A percentile compares a stretch with the other conserved stretches of the same genome.
phyloP scores from a whole-genome alignment of 2,797 vertebrate species.

The Lepus oiostolus region DNA sequence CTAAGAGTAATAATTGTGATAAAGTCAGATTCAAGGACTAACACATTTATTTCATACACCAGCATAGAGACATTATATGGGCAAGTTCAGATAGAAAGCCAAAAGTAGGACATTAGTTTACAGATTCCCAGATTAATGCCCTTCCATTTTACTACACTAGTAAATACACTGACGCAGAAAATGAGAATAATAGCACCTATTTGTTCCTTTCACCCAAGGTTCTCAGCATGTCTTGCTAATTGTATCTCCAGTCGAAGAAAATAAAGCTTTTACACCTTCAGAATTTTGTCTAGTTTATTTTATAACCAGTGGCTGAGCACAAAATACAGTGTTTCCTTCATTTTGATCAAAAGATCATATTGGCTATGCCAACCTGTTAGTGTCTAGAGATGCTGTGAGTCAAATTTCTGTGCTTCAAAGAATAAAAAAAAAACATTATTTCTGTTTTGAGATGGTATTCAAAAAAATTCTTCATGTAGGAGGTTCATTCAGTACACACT shows the following conservation, averaged over 20 bases:
- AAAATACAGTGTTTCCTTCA: slow-evolving; percentile 47
- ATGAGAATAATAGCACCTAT: slow-evolving; percentile 31
- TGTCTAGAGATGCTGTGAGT: slow-evolving; percentile 55
- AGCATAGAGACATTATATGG: neutral
- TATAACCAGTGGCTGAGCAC: neutral
- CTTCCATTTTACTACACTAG: slow-evolving; percentile 29
- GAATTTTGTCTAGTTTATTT: slow-evolving; percentile 66
- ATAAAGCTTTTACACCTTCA: slow-evolving; percentile 30
- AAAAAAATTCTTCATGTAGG: slow-evolving; percentile 47
- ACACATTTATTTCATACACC: slow-evolving; percentile 8
- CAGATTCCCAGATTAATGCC: slow-evolving; percentile 8
- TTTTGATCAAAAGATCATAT: slow-evolving; percentile 62
- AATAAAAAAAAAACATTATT: slow-evolving; percentile 66
- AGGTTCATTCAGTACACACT: slow-evolving; percentile 67
- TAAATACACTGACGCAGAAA: slow-evolving; percentile 31
- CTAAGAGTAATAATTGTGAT: slow-evolving; percentile 28
- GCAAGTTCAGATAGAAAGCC: neutral
- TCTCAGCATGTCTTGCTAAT: slow-evolving; percentile 69
- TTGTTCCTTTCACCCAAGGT: slow-evolving; percentile 16
- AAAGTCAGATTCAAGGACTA: neutral
- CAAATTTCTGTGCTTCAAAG: slow-evolving; percentile 70
- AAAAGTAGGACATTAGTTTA: neutral
- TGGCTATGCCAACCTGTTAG: slow-evolving; percentile 51
- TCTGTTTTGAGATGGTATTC: slow-evolving; percentile 71
- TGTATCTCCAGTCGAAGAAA: slow-evolving; percentile 52